Evolutionary conservation across 2,888 invertebrate genomes (phyloP).

Genomic region (Colostygia pectinataria): DNA sequence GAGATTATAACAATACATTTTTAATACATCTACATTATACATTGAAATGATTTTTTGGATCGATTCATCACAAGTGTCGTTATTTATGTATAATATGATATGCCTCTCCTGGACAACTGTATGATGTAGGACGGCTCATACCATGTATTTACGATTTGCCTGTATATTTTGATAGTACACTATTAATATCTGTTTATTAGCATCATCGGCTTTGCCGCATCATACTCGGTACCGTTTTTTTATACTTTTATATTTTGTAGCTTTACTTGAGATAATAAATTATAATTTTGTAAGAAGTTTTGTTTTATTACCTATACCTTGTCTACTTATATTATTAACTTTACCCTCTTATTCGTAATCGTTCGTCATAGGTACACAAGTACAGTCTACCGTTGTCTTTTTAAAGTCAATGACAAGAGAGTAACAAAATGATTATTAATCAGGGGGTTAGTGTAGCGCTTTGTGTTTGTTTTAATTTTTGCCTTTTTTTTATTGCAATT

Average conservation of each 20-base stretch:
- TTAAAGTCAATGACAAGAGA: too few species aligned
- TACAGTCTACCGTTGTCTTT: too few species aligned
- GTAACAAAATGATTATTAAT: too few species aligned
- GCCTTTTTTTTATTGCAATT: not conserved
- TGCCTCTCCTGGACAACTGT: conserved; percentile 13
- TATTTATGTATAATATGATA: too few species aligned
- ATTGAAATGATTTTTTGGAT: not conserved
- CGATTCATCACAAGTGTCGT: conserved; percentile 12
- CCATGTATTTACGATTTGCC: conserved; percentile 3
- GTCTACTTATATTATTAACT: not conserved
- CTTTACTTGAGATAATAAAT: conserved; percentile 73
- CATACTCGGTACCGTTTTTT: conserved; percentile 69
- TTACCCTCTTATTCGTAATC: too few species aligned
- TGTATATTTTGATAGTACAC: conserved; percentile 14
- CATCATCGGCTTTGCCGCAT: conserved; percentile 27
- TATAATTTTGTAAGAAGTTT: conserved; percentile 67
- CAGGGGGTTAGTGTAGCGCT: not conserved
- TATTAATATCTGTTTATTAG: conserved; percentile 40
- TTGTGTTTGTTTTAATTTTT: not conserved
- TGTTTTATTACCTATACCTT: conserved; percentile 51
- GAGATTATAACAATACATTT: not conserved
- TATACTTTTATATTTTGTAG: conserved; percentile 68
- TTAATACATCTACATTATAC: not conserved
- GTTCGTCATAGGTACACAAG: too few species aligned
- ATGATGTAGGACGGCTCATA: conserved; percentile 6